Base-by-base conservation (phyloP, 2,797 vertebrate genomes). In the Cottoperca gobio region DNA sequence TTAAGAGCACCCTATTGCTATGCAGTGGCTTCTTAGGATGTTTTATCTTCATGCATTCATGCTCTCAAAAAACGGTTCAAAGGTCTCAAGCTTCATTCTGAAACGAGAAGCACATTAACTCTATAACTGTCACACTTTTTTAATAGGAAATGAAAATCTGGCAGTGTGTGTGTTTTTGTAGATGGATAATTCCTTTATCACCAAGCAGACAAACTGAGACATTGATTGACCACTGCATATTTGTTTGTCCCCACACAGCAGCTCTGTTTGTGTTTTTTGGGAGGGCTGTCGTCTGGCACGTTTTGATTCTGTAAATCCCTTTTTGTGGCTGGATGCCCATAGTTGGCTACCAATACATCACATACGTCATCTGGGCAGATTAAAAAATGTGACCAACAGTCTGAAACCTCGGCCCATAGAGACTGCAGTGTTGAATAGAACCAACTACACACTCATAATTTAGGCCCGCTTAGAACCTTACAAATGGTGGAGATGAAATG, bases 271-370 rank as follows among this genome's bases (percentile, higher is more conserved):
- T 81, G 52, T 77, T 73, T 64, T 61, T 68, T 19, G 12, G n/a
- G 24, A 37, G 52, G 19, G 59, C 14, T 26, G 61, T 70, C 68
- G 52, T 72, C 40, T 63, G 53, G 42, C 72, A 59, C 28, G 6
- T 79, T 77, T 68, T 57, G 8, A 57, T 70, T 54, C 46, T 71
- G 37, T 78, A 76, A 78, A 85, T 73, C 78, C 62, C 58, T 39
- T 46, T 70, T 33, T 40, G 70, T 85, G 83, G 68, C 61, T 23
- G 21, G 9, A 40, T 59, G 66, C 78, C 86, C 43, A 48, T 65
- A 37, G 52, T 46, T 76, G 65, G 66, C 73, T 28, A 46, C 72
- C 57, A 35, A 11, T 50, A 8, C 69, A 61, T n/a, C n/a, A n/a
- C n/a, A n/a, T n/a, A n/a, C n/a, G 43, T 69, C 24, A 50, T 48